Conservation (phyloP, 2,888 invertebrate species). For the Notodonta dromedarius region DNA sequence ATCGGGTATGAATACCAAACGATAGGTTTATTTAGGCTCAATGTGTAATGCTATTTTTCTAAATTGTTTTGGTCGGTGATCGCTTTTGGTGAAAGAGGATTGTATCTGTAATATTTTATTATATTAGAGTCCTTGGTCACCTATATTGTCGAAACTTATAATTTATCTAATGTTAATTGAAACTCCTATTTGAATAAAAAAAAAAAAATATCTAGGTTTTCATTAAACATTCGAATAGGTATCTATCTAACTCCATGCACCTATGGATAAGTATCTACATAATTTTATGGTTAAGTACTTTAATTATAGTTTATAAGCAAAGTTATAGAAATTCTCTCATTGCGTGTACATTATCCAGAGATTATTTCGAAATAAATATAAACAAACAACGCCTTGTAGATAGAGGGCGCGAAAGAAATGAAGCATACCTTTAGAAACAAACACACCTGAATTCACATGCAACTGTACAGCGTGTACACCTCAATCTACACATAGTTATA, state of each 20-base stretch:
- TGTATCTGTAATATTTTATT: no score
- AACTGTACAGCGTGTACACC: neutral
- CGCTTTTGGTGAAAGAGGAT: no score
- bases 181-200: no score
- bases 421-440: conserved; percentile 13
- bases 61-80: conserved; percentile 17
- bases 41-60: conserved; percentile 28
- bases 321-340: no score
- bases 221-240: no score
- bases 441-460: neutral
- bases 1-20: conserved; percentile 49
- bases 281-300: neutral
- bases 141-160: no score
- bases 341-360: conserved; percentile 6
- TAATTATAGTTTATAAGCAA: neutral
- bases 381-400: conserved; percentile 11
- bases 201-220: no score
- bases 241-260: no score
- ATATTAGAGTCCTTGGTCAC: no score
- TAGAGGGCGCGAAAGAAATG: conserved; percentile 25
- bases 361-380: neutral
- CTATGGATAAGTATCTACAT: no score
- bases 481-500: neutral
- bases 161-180: no score
- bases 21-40: conserved; percentile 56